A percentile compares a stretch with the other conserved stretches of the same genome.
Conservation (phyloP, 2,797 vertebrate species). For the Cygnus olor region DNA sequence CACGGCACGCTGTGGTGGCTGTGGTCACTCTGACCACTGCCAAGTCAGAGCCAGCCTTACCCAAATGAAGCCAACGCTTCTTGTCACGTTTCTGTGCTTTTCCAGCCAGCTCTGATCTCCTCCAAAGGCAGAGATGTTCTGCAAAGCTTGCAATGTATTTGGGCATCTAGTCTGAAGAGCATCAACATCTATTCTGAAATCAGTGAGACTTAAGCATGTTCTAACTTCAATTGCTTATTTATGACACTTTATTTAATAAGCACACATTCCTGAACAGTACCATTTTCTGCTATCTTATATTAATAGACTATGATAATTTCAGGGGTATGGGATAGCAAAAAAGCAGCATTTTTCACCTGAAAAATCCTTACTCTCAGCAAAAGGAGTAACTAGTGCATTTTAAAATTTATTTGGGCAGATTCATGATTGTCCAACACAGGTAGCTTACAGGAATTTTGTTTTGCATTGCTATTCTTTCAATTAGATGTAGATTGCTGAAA, state of each 20-base stretch:
- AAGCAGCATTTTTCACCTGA: neutral
- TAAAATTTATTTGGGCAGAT: neutral
- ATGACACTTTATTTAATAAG: neutral
- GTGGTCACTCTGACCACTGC: neutral
- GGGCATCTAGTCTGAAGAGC: neutral
- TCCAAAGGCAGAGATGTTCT: neutral
- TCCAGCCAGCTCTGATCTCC: neutral
- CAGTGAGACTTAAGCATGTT: neutral
- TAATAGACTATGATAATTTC: neutral
- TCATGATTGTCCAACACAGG: neutral
- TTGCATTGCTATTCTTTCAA: neutral
- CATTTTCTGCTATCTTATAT: neutral
- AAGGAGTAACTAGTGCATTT: neutral
- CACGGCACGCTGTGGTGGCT: rapidly evolving
- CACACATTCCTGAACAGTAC: neutral
- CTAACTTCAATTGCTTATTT: neutral
- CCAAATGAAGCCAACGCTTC: neutral
- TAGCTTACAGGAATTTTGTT: neutral
- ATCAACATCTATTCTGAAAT: neutral
- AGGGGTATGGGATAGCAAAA: neutral
- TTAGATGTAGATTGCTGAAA: neutral
- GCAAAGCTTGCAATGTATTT: neutral
- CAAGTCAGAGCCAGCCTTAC: neutral
- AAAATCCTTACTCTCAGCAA: neutral
- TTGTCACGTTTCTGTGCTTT: neutral